Evolutionary conservation across 1,140 invertebrate genomes (phyloP).

Genomic region (Pseudobourletiella spinata): DNA sequence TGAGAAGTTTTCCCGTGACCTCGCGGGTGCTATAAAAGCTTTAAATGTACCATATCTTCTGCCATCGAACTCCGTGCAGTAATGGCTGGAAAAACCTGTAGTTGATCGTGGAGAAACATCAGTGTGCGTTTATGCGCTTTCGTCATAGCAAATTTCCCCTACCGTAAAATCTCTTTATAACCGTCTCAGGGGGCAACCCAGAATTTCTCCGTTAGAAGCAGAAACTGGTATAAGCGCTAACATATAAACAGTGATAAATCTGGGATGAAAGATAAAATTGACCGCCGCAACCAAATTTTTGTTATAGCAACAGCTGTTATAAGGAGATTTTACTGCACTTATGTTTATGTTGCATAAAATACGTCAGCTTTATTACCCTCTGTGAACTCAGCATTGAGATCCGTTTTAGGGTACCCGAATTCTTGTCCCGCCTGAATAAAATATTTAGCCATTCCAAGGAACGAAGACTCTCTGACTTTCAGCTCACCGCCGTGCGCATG

Average conservation of each 20-base stretch:
- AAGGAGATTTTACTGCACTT: not conserved
- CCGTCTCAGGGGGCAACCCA: not conserved
- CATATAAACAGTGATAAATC: too few species aligned
- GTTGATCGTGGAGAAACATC: too few species aligned
- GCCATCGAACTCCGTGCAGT: not conserved
- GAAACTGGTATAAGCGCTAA: too few species aligned
- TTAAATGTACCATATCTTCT: not conserved
- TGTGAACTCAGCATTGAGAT: not conserved
- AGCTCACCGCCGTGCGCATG: slow-evolving; percentile 8
- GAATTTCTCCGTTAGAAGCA: too few species aligned
- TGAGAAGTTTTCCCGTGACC: not conserved
- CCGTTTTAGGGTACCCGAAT: slow-evolving; percentile 12
- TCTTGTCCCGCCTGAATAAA: slow-evolving; percentile 46
- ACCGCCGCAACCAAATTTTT: not conserved
- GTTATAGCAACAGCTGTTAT: not conserved
- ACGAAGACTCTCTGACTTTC: slow-evolving; percentile 14
- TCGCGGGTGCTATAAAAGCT: not conserved
- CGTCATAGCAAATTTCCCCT: too few species aligned
- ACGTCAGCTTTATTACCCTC: slow-evolving; percentile 6
- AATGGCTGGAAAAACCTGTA: too few species aligned
- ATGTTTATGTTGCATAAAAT: too few species aligned
- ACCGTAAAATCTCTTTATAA: too few species aligned
- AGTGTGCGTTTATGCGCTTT: too few species aligned
- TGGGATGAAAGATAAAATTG: too few species aligned
- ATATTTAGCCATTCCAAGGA: not conserved